Percentiles rank a stretch among this genome's conserved stretches.
Evolutionary conservation across 1,140 invertebrate species (phyloP).

Genomic region (Aphaenogaster rudis): DNA sequence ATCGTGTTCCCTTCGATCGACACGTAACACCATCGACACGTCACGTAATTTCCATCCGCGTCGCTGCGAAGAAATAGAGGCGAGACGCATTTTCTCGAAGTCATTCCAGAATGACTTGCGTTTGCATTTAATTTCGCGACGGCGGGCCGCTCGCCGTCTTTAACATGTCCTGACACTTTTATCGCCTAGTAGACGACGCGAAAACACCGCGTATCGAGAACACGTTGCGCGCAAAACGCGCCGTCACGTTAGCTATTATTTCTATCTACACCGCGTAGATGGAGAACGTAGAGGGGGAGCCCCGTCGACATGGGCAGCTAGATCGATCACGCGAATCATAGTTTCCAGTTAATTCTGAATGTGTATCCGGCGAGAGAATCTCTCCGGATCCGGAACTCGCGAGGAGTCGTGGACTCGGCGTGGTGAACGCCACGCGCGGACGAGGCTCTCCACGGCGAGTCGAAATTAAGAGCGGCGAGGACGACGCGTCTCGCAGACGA

Average conservation of each 20-base stretch:
- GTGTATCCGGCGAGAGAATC: neutral
- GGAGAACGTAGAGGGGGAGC: neutral
- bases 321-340: neutral
- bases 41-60: conserved; percentile 15
- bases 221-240: conserved; percentile 10
- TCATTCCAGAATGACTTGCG: conserved; percentile 36
- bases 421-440: neutral
- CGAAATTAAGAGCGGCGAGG: conserved; percentile 45
- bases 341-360: neutral
- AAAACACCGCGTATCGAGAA: conserved; percentile 45
- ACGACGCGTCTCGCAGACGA: conserved; percentile 29
- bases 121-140: conserved; percentile 17
- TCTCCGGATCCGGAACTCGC: neutral
- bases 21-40: neutral
- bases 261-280: neutral
- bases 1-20: neutral
- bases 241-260: conserved; percentile 26
- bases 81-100: conserved; percentile 28
- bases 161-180: conserved; percentile 30
- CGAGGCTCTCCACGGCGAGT: neutral
- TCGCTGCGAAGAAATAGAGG: neutral
- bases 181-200: neutral
- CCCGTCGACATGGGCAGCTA: neutral
- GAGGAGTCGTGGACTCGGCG: neutral
- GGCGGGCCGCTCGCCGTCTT: neutral